Evolutionary conservation across 2,113 vertebrate species (phyloP).

Genomic region (Melanotaenia duboulayi): DNA sequence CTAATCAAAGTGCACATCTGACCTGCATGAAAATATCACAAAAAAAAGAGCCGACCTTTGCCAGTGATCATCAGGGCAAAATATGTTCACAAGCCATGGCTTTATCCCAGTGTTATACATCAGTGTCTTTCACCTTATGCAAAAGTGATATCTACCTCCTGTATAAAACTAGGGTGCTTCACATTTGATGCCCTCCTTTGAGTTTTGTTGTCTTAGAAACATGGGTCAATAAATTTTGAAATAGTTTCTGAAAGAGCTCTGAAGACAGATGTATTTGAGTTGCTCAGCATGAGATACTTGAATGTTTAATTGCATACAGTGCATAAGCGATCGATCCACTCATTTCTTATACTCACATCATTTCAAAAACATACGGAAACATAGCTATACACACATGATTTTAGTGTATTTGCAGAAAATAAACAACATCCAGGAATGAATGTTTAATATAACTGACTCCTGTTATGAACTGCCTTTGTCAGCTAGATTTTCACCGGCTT

Average conservation of each 20-base stretch:
- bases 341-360: no score
- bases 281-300: background rate
- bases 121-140: background rate
- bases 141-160: no score
- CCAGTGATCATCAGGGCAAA: background rate
- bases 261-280: background rate
- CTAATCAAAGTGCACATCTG: background rate
- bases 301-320: background rate
- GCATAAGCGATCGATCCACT: no score
- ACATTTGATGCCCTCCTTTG: background rate
- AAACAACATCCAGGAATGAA: no score
- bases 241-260: background rate
- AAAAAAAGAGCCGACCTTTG: no score
- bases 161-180: background rate
- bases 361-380: no score
- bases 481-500: no score
- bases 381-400: no score
- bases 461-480: no score
- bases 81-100: background rate
- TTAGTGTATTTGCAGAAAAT: no score
- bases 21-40: no score
- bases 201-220: conserved; percentile 1
- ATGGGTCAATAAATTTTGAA: background rate
- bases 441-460: no score
- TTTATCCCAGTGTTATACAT: background rate